phyloP scores from a whole-genome alignment of 2,797 vertebrate species.

The Tarsius wallacei region DNA sequence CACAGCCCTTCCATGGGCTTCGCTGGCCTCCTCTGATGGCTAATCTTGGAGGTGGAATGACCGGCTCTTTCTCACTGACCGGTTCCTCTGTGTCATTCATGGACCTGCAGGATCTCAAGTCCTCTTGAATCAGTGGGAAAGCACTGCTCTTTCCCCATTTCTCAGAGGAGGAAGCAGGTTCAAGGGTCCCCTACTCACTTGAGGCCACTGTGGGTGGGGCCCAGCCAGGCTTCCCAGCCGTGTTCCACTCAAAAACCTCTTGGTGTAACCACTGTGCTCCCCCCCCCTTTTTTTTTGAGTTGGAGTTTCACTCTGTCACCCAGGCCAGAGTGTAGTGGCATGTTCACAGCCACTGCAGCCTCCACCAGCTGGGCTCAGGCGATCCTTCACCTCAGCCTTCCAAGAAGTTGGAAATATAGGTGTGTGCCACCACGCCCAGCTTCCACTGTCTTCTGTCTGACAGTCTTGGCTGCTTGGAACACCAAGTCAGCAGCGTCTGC shows the following conservation, averaged over 20 bases:
- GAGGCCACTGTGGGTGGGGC: background rate
- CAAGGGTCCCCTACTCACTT: too few relatives aligned
- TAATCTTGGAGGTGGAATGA: background rate
- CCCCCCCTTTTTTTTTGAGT: too few relatives aligned
- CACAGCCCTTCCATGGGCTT: rapidly evolving
- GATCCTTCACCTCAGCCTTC: too few relatives aligned
- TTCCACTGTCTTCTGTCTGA: background rate
- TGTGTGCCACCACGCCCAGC: too few relatives aligned
- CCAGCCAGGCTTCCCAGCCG: background rate
- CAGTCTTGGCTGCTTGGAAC: background rate
- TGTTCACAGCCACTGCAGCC: too few relatives aligned
- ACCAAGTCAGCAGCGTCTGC: background rate
- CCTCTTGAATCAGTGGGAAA: background rate
- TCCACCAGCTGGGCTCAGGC: too few relatives aligned
- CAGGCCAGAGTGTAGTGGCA: too few relatives aligned
- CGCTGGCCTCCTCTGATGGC: background rate
- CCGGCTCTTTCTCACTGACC: background rate
- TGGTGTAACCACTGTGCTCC: background rate
- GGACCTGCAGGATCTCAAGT: background rate
- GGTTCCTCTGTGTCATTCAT: background rate
- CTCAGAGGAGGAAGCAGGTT: background rate
- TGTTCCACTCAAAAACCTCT: background rate
- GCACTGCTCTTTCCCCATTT: background rate
- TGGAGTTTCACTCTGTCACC: too few relatives aligned
- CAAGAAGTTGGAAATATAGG: too few relatives aligned